Evolutionary conservation across 2,113 vertebrate genomes (phyloP).

Genomic region (Osmerus eperlanus): DNA sequence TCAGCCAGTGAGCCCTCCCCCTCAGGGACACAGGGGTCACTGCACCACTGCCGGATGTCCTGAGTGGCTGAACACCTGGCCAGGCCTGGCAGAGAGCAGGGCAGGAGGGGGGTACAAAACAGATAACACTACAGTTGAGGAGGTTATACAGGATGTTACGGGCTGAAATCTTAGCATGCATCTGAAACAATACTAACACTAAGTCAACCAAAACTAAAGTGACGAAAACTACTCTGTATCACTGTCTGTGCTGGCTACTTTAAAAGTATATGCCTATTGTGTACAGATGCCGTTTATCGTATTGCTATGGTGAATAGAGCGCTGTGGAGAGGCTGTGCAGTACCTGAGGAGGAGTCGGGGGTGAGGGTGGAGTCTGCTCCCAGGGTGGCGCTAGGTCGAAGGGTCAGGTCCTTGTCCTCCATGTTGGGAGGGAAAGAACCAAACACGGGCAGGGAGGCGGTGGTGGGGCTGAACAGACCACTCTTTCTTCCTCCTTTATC

Average conservation of each 20-base stretch:
- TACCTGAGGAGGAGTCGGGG: conserved; percentile 44
- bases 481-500: conserved; percentile 48
- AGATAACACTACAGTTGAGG: not conserved
- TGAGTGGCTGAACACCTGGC: conserved; percentile 66
- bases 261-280: too few species aligned
- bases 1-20: conserved; percentile 23
- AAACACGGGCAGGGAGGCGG: conserved; percentile 66
- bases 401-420: conserved; percentile 49
- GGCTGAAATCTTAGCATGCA: not conserved
- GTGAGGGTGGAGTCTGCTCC: conserved; percentile 43
- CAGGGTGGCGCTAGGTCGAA: conserved; percentile 60
- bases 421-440: conserved; percentile 41
- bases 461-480: conserved; percentile 52
- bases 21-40: conserved; percentile 34
- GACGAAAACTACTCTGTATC: too few species aligned
- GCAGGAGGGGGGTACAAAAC: not conserved
- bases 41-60: conserved; percentile 64
- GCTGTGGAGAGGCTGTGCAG: not conserved
- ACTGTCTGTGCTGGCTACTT: too few species aligned
- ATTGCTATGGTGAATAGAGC: too few species aligned
- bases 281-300: too few species aligned
- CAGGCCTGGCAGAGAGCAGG: conserved; percentile 39
- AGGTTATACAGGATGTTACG: not conserved
- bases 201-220: too few species aligned
- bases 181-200: too few species aligned